These are phyloP conservation scores for Luffia ferchaultella DNA, from an alignment of 2,888 invertebrate species.

Conservation along the genomic window DNA sequence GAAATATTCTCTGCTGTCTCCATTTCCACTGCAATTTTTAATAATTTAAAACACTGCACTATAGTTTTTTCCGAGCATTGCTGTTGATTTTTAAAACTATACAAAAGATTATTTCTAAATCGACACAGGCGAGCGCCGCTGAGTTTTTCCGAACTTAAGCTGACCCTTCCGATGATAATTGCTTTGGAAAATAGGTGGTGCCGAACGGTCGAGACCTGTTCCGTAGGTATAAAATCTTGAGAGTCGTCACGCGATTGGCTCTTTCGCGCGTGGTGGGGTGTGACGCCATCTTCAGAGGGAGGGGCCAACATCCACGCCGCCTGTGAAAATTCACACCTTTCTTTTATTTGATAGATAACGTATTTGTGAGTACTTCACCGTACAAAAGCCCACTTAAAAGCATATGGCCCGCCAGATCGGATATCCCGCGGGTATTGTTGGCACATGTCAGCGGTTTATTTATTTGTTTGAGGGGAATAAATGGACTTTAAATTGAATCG, in stretches of 20 bases:
- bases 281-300: conserved; percentile 59
- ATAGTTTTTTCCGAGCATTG: too few species aligned
- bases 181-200: conserved; percentile 60
- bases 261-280: conserved; percentile 37
- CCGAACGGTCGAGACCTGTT: conserved; percentile 28
- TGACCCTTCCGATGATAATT: conserved; percentile 36
- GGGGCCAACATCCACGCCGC: conserved; percentile 37
- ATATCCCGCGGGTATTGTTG: conserved; percentile 53
- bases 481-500: not conserved
- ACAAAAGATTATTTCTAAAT: too few species aligned
- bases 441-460: conserved; percentile 50
- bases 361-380: conserved; percentile 58
- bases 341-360: conserved; percentile 63
- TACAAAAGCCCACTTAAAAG: conserved; percentile 61
- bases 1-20: conserved; percentile 44
- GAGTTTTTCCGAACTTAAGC: not conserved
- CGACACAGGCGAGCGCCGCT: not conserved
- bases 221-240: conserved; percentile 50
- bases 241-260: conserved; percentile 41
- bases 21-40: too few species aligned
- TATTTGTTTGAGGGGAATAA: conserved; percentile 24
- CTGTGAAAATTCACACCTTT: conserved; percentile 67
- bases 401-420: conserved; percentile 48
- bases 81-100: too few species aligned
- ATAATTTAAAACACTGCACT: too few species aligned